Evolutionary conservation across 2,797 vertebrate species (phyloP).

Genomic region (Scleropages formosus): DNA sequence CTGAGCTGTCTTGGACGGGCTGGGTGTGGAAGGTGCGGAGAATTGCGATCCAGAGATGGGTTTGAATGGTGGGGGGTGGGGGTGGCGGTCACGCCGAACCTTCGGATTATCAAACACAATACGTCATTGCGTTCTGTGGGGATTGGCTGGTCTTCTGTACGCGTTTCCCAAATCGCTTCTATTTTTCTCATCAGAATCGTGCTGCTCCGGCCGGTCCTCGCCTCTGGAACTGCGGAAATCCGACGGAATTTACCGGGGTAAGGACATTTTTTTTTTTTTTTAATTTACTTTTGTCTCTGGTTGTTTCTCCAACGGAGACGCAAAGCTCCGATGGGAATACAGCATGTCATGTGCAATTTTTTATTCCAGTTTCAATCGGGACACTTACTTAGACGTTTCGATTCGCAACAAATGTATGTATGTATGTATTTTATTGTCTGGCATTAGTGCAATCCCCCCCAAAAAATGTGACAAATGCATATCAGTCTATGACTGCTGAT

Average conservation of each 20-base stretch:
- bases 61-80: conserved; percentile 48
- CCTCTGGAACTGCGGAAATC: conserved; percentile 43
- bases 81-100: conserved; percentile 26
- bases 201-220: conserved; percentile 42
- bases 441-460: conserved; percentile 9
- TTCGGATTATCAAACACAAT: conserved; percentile 44
- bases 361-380: background rate
- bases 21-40: conserved; percentile 18
- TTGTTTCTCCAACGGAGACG: background rate
- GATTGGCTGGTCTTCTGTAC: conserved; percentile 50
- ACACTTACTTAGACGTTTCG: background rate
- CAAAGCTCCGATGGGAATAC: background rate
- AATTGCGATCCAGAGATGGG: conserved; percentile 34
- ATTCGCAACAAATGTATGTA: conserved; percentile 6
- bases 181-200: conserved; percentile 44
- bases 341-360: too few species aligned
- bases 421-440: background rate
- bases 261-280: conserved; percentile 23
- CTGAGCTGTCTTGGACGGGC: conserved; percentile 3
- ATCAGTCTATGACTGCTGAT: conserved; percentile 12
- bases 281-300: background rate
- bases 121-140: conserved; percentile 55
- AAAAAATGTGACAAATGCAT: conserved; percentile 1
- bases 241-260: conserved; percentile 44
- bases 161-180: conserved; percentile 36